Evolutionary conservation across 2,888 invertebrate genomes (phyloP), one percentile per base, ranked within the genome.

Genomic region (Temnothorax ravouxi): DNA sequence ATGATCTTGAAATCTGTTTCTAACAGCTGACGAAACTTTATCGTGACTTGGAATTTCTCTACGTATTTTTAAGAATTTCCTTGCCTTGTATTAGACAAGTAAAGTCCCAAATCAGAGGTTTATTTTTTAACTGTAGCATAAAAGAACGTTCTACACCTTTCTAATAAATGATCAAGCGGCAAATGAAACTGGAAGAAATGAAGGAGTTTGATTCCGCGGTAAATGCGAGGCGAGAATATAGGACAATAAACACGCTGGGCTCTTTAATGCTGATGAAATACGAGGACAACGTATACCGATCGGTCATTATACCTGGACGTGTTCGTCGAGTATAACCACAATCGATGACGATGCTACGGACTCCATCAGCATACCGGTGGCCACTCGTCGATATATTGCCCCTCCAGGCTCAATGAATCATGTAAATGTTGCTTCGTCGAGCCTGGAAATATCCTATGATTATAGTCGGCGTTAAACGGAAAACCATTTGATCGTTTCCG

Each of bases 261-360:
- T 71, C 71, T 71, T 79, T 79, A 79, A 79, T 38, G 71, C 38
- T 59, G 69, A 71, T 79, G 79, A 59, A 79, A 79, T 79, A 79
- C 79, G 71, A 50, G 71, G 79, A 79, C 79, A 59, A 25, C 47
- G 79, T 76, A 64, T 18, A 76, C 61, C 41, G 50, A 44, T 71
- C 64, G 50, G 52, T 71, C 64, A 29, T 72, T 50, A 69, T 56
- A 77, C 69, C 21, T 47, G 83, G 66, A 83, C 52, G 84, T 71
- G 61, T 76, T 41, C 76, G 67, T 69, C 72, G 82, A 59, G 72
- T 52, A 34, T 54, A 44, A 54, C 80, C 83, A 47, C 82, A 86
- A 89, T 89, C 87, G 86, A 87, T 87, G 87, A 86, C 88, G 84
- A 87, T 83, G 69, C 86, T 84, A 71, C 82, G 77, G 80, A 86